These are phyloP conservation scores for Nomada lathburiana DNA, from an alignment of 2,888 invertebrate species.

Conservation along the genomic window DNA sequence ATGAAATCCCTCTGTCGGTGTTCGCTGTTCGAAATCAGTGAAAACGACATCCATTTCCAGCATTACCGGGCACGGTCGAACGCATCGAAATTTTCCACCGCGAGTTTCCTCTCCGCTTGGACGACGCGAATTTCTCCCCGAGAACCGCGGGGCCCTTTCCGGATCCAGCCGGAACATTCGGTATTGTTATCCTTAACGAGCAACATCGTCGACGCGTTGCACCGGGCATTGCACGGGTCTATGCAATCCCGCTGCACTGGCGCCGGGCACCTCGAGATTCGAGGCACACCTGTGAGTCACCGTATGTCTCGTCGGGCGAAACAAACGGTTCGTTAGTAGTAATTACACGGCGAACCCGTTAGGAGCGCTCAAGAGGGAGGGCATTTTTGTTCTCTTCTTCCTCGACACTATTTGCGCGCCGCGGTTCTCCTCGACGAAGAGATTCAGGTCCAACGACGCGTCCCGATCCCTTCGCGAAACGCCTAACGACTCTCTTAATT, in stretches of 20 bases:
- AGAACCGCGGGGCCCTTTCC: not conserved
- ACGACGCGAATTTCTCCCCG: not conserved
- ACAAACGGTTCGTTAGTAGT: slow-evolving; percentile 74
- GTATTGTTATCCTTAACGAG: not conserved
- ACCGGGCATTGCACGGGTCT: slow-evolving; percentile 7
- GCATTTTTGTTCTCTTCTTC: slow-evolving; percentile 34
- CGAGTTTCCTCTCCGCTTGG: not conserved
- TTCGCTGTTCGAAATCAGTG: not conserved
- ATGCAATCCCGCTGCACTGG: slow-evolving; percentile 17
- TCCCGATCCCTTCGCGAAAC: slow-evolving; percentile 3
- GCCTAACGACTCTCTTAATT: slow-evolving; percentile 14
- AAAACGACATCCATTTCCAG: slow-evolving; percentile 11
- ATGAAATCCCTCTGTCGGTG: slow-evolving; percentile 11
- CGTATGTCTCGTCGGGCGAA: slow-evolving; percentile 63
- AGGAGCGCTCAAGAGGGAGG: slow-evolving; percentile 54
- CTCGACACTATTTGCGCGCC: slow-evolving; percentile 14
- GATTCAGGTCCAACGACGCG: slow-evolving; percentile 13
- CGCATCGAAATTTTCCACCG: not conserved
- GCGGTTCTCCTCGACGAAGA: not conserved
- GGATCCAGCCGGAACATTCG: not conserved
- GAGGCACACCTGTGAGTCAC: slow-evolving; percentile 48
- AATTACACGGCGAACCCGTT: slow-evolving; percentile 69
- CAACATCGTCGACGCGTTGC: slow-evolving; percentile 8
- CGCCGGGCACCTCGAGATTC: slow-evolving; percentile 27
- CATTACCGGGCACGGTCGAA: not conserved